phyloP scores from a whole-genome alignment of 1,140 invertebrate genomes.

The Pectinophora gossypiella region DNA sequence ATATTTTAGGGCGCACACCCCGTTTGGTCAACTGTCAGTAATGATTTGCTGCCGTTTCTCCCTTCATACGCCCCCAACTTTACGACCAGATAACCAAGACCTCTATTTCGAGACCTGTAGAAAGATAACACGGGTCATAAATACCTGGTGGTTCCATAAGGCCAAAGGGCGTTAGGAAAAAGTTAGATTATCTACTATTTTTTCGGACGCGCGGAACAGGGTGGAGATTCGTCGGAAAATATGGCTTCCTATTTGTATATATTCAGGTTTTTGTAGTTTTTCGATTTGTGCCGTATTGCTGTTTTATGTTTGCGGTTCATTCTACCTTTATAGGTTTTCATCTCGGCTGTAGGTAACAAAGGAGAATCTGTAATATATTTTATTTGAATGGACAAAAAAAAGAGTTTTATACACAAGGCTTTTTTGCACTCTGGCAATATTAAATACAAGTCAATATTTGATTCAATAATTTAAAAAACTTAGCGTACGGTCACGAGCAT shows the following conservation, averaged over 20 bases:
- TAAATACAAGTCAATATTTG: too few species aligned
- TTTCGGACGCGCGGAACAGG: constrained; percentile 60
- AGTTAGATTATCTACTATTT: constrained; percentile 71
- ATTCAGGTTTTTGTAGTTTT: constrained; percentile 45
- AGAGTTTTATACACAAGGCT: too few species aligned
- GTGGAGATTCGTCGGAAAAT: constrained; percentile 62
- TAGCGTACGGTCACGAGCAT: too few species aligned
- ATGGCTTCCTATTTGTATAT: constrained; percentile 69
- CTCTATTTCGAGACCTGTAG: constrained; percentile 1
- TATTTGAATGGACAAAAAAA: too few species aligned
- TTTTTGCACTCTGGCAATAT: too few species aligned
- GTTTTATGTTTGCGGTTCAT: constrained; percentile 3
- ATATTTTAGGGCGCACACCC: constrained; percentile 67
- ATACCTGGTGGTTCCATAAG: constrained; percentile 23
- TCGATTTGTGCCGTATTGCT: constrained; percentile 27
- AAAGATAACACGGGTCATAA: background rate
- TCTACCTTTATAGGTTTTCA: constrained; percentile 3
- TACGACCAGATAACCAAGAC: constrained; percentile 29
- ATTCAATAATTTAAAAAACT: too few species aligned
- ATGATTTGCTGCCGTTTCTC: constrained; percentile 69
- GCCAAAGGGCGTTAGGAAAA: constrained; percentile 63
- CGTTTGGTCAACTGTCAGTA: constrained; percentile 72
- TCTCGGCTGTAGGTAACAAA: too few species aligned
- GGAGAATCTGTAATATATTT: too few species aligned
- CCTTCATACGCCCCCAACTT: constrained; percentile 46